Conservation (phyloP, 1,140 invertebrate species). For the Theocolax elegans region DNA sequence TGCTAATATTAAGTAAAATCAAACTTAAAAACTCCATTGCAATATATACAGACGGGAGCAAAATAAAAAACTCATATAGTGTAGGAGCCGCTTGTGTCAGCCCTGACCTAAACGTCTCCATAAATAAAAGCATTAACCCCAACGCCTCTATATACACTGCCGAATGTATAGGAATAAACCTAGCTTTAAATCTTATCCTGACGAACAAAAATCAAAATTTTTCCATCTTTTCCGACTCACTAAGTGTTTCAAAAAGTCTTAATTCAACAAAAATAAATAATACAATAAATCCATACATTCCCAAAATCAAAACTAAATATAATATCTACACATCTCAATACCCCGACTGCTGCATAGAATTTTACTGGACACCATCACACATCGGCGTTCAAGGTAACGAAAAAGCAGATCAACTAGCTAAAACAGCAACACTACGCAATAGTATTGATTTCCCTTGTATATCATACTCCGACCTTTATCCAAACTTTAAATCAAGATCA, state of each 20-base stretch:
- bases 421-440: background rate
- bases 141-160: slow-evolving; percentile 2
- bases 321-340: background rate
- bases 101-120: background rate
- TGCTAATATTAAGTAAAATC: background rate
- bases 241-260: background rate
- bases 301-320: slow-evolving; percentile 9
- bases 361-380: slow-evolving; percentile 31
- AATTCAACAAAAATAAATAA: background rate
- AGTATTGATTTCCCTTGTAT: background rate
- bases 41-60: slow-evolving; percentile 14
- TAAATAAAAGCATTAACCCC: background rate
- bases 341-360: background rate
- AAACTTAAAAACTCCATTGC: background rate
- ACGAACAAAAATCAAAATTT: background rate
- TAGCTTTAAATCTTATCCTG: background rate
- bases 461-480: background rate
- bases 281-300: background rate
- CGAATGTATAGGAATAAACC: slow-evolving; percentile 11
- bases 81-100: background rate
- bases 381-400: slow-evolving; percentile 16
- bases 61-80: background rate
- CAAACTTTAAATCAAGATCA: background rate
- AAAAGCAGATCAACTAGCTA: slow-evolving; percentile 10
- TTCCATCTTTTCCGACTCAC: slow-evolving; percentile 9